Evolutionary conservation across 2,113 vertebrate species (phyloP).

Genomic region (Smithornis capensis): DNA sequence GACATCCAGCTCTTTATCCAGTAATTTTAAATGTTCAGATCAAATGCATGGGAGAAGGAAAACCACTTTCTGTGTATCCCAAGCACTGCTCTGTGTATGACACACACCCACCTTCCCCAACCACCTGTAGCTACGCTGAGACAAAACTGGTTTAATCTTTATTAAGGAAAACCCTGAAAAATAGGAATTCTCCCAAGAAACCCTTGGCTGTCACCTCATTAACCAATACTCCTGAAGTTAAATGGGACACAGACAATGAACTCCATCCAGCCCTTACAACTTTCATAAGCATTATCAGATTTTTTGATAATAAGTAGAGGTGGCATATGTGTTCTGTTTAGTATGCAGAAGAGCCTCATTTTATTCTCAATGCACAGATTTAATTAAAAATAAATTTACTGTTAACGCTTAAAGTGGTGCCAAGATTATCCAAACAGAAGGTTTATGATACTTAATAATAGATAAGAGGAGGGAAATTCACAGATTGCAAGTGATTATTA

Average conservation of each 20-base stretch:
- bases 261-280: constrained; percentile 37
- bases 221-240: constrained; percentile 17
- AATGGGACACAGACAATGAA: constrained; percentile 63
- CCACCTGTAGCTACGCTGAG: background rate
- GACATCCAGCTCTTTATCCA: background rate
- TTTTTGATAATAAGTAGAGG: constrained; percentile 64
- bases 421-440: constrained; percentile 75
- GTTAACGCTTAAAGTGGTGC: constrained; percentile 78
- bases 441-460: constrained; percentile 83
- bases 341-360: constrained; percentile 61
- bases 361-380: constrained; percentile 74
- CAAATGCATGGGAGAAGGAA: background rate
- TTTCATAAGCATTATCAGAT: constrained; percentile 57
- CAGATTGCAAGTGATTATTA: constrained; percentile 72
- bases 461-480: constrained; percentile 66
- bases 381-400: constrained; percentile 85
- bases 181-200: background rate
- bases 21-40: background rate
- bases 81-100: background rate
- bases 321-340: constrained; percentile 63
- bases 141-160: background rate
- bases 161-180: background rate
- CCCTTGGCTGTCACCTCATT: background rate
- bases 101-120: fast-evolving
- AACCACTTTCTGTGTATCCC: background rate